Base-by-base conservation (phyloP, 2,888 invertebrate genomes). In the Ennomos fuscantarius region DNA sequence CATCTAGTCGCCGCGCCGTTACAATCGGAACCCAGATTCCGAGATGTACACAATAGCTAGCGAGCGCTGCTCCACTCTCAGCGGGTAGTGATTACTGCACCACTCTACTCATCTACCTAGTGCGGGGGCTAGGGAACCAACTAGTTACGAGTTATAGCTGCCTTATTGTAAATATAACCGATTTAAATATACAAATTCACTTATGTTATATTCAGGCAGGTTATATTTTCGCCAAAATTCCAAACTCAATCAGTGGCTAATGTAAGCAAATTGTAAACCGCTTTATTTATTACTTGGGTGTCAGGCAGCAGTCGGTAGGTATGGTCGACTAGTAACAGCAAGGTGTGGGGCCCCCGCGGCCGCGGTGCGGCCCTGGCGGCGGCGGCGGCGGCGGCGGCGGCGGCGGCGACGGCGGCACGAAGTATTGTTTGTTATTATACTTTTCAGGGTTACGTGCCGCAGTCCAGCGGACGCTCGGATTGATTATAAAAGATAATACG, bases 381-480 rank as follows among this genome's bases (percentile, higher is more conserved):
- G 24, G 24, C 24, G 3, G 2, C 2, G 24, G 3, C 24, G 24
- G 6, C 24, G 24, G 56, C 65, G 55, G 48, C 33, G 40, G 56
- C 62, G 42, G 45, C 61, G 56, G 65, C 42, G 47, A 55, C 42
- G 60, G 45, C 37, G 41, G 63, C 55, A n/a, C n/a, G n/a, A n/a
- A n/a, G 9, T 13, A 73, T 80, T 76, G 74, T 78, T 72, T 71
- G 70, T 60, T 70, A 65, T 72, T 68, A 43, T 65, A 66, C 55
- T 65, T 69, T 71, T 73, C 46, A 47, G 54, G 40, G 53, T 69
- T 68, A 41, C 65, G 52, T 40, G 42, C 24, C 24, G 24, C 0
- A 24, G 15, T 15, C 15, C 15, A 3, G 15, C 24, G 5, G 24
- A 24, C 24, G 6, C 24, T 6, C 24, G 3, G 2, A 24, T 6